Evolutionary conservation across 2,113 vertebrate genomes (phyloP).

Genomic region (Acrocephalus kingi): DNA sequence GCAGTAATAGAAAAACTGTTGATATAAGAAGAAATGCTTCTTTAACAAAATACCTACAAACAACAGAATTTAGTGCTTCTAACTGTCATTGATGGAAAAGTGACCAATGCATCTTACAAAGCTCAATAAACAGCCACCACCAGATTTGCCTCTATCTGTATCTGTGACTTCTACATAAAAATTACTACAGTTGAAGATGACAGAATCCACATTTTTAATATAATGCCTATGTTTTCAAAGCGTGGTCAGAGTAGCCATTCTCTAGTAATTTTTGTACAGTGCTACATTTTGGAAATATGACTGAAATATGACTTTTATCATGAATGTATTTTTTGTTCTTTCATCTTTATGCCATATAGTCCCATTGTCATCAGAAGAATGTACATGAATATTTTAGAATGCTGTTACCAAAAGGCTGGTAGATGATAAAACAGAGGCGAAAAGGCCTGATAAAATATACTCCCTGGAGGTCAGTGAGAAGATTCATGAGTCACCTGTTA

Average conservation of each 20-base stretch:
- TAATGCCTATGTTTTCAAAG: not conserved
- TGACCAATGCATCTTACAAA: not conserved
- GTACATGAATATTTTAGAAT: not conserved
- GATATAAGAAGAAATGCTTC: not conserved
- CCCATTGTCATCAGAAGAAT: not conserved
- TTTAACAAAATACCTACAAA: not conserved
- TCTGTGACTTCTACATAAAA: not conserved
- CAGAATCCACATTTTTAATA: not conserved
- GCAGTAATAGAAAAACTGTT: not conserved
- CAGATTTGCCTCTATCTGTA: not conserved
- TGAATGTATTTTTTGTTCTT: not conserved
- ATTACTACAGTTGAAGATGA: not conserved
- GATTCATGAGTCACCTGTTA: not conserved
- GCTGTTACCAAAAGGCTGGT: not conserved
- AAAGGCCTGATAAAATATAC: not conserved
- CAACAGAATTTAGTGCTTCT: not conserved
- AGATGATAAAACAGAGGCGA: not conserved
- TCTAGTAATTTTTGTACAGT: not conserved
- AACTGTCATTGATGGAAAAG: not conserved
- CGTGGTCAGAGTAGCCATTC: not conserved
- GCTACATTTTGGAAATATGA: not conserved
- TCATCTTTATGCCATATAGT: not conserved
- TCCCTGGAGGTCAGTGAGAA: not conserved
- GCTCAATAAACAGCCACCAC: not conserved
- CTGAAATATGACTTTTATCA: not conserved